Base-by-base conservation (phyloP, 2,797 vertebrate genomes). In the Pitangus sulphuratus region DNA sequence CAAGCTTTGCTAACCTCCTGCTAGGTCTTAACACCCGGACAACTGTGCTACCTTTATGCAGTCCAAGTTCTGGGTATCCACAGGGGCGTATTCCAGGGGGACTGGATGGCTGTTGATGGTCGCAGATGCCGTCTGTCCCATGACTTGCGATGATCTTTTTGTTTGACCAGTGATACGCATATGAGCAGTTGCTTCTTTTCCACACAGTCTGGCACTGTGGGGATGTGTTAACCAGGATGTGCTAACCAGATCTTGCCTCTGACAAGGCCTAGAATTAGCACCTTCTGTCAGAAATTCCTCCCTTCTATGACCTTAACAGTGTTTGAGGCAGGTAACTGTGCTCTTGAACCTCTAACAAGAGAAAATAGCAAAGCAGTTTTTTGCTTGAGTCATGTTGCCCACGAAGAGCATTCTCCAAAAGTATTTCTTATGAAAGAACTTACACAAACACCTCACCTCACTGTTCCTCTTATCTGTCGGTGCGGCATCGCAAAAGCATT, bases 131-230 rank as follows among this genome's bases (percentile, higher is more conserved):
- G 0, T 54, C 40, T 37, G 31, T 62, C n/a, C 48, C 56, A 12
- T 56, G 25, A 57, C 13, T 50, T 62, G 79, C n/a, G 28, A 15
- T 83, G 64, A 25, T 33, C 5, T 21, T 48, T 15, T 48, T 56
- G 21, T 56, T 37, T 42, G 48, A 25, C 48, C 0, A 0, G 13
- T 62, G 31, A 69, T 42, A 28, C 0, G 1, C 2, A 0, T 42
- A 7, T 56, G 28, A 56, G 31, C 35, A 68, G 15, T 25, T 69
- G 31, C 28, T 69, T 37, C 56, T 42, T 50, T 45, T 50, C 50
- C 56, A 33, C 1, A 0, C 15, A 19, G 22, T 54, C 54, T 77
- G 37, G 56, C 35, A 17, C 54, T 28, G 26, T 37, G n/a, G 16
- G 56, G 20, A 4, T 57, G 57, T 6, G 18, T 50, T 50, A 37